These are phyloP conservation scores for Crax fasciolata DNA, from an alignment of 2,797 vertebrate species.

Conservation along the genomic window DNA sequence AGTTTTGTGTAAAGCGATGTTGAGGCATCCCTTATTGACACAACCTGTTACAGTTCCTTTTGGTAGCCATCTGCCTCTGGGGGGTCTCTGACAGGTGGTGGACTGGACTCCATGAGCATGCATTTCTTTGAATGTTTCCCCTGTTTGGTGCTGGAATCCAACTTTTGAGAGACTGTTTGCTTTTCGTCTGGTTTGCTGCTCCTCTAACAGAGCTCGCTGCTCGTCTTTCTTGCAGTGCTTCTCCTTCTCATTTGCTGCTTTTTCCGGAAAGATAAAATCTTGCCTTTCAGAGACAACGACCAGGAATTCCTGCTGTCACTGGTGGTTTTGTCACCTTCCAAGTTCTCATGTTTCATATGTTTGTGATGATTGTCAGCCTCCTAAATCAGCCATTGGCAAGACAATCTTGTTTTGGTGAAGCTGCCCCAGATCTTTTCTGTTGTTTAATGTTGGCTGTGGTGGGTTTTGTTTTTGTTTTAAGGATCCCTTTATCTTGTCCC, in stretches of 20 bases:
- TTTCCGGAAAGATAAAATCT: constrained; percentile 53
- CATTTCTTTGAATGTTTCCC: background rate
- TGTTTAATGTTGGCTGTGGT: background rate
- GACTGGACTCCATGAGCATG: background rate
- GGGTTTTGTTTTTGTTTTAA: constrained; percentile 4
- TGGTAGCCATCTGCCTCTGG: constrained; percentile 15
- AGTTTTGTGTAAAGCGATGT: background rate
- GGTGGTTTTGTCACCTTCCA: constrained; percentile 31
- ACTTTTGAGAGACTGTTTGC: constrained; percentile 8
- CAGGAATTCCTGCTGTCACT: constrained; percentile 55
- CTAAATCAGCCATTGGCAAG: background rate
- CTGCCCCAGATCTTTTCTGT: background rate
- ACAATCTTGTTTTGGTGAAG: background rate
- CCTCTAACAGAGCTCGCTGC: background rate
- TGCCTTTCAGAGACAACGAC: background rate
- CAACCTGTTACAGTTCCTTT: background rate
- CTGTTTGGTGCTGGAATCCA: background rate
- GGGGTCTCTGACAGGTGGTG: constrained; percentile 24
- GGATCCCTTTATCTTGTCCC: constrained; percentile 13
- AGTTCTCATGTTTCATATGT: background rate
- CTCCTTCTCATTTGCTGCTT: constrained; percentile 32
- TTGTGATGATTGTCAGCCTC: background rate
- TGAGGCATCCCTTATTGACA: background rate
- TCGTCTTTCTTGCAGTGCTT: background rate
- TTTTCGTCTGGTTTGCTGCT: background rate